These are phyloP conservation scores for Sesia apiformis DNA, from an alignment of 2,888 invertebrate genomes.

Conservation along the genomic window DNA sequence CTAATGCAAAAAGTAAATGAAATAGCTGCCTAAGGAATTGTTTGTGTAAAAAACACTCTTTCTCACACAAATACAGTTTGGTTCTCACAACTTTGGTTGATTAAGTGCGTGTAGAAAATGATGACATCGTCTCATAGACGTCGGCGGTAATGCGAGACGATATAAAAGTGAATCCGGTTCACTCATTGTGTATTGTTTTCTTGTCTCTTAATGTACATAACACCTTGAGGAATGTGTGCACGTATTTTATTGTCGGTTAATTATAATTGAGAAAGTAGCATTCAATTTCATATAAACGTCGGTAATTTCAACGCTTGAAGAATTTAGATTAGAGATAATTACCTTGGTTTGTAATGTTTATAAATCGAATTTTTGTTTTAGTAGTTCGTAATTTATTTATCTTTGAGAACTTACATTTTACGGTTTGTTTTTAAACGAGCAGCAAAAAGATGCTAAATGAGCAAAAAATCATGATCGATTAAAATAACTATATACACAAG, in stretches of 20 bases:
- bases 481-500: too few relatives aligned
- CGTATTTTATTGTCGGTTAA: constrained; percentile 2
- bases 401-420: too few relatives aligned
- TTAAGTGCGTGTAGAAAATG: constrained; percentile 39
- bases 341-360: too few relatives aligned
- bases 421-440: too few relatives aligned
- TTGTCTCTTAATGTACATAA: not conserved
- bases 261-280: not conserved
- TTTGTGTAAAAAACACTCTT: constrained; percentile 38
- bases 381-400: too few relatives aligned
- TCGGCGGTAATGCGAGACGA: constrained; percentile 12
- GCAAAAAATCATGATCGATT: too few relatives aligned
- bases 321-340: too few relatives aligned
- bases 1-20: constrained; percentile 50
- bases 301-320: too few relatives aligned
- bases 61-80: constrained; percentile 40
- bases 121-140: constrained; percentile 21
- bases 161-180: constrained; percentile 10
- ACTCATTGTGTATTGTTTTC: constrained; percentile 7
- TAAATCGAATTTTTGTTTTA: too few relatives aligned
- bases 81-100: constrained; percentile 44
- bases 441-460: too few relatives aligned
- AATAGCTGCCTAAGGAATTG: constrained; percentile 32
- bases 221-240: not conserved
- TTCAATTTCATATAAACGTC: too few relatives aligned